Conservation (phyloP, 2,888 invertebrate species). For the Tenthredo amoena region DNA sequence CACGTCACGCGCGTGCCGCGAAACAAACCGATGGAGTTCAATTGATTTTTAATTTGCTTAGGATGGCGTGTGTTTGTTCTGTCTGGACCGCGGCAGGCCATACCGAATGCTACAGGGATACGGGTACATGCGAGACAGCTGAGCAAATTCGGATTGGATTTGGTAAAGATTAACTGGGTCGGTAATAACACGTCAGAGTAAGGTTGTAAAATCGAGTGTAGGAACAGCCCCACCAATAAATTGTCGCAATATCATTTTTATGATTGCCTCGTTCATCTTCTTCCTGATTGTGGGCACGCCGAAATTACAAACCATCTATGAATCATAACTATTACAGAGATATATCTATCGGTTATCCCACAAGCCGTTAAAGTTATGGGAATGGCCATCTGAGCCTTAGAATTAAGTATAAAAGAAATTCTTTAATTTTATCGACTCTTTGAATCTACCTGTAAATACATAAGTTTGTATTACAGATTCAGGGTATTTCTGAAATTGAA, state of each 20-base stretch:
- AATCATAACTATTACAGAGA: not conserved
- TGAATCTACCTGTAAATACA: not conserved
- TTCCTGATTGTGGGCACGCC: not conserved
- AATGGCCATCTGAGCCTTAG: not conserved
- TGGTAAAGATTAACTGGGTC: slow-evolving; percentile 38
- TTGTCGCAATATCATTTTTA: slow-evolving; percentile 13
- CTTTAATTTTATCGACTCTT: not conserved
- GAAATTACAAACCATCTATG: not conserved
- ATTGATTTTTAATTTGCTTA: slow-evolving; percentile 73
- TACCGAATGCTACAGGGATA: not conserved
- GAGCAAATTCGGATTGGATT: slow-evolving; percentile 44
- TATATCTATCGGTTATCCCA: too few relatives aligned
- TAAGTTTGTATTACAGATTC: not conserved
- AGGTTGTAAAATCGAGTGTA: not conserved
- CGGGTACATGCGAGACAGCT: slow-evolving; percentile 19
- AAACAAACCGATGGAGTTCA: slow-evolving; percentile 58
- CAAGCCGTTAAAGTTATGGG: not conserved
- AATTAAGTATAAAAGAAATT: not conserved
- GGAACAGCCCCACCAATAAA: not conserved
- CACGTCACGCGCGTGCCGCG: slow-evolving; percentile 24
- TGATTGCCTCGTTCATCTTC: slow-evolving; percentile 19
- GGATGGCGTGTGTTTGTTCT: slow-evolving; percentile 65
- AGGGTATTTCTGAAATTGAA: not conserved
- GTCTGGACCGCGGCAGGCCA: slow-evolving; percentile 66
- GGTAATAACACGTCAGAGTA: slow-evolving; percentile 13